Conservation (phyloP, 2,888 invertebrate genomes). For the Molanna angustata region DNA sequence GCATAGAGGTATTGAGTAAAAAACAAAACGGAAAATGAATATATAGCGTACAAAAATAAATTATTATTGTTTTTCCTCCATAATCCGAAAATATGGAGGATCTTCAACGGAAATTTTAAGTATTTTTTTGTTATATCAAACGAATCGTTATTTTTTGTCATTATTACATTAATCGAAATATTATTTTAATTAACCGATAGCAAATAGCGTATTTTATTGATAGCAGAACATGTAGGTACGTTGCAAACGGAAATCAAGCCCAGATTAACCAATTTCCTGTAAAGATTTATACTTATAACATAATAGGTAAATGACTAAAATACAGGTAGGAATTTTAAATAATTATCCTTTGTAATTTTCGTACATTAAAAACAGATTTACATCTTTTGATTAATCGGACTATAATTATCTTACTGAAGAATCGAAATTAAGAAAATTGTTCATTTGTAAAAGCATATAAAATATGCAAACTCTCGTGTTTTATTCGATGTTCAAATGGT, state of each 20-base stretch:
- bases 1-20: slow-evolving; percentile 30
- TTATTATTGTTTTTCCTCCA: slow-evolving; percentile 22
- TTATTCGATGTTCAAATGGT: too few species aligned
- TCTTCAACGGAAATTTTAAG: slow-evolving; percentile 22
- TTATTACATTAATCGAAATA: not conserved
- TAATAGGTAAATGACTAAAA: too few species aligned
- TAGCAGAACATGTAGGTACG: not conserved
- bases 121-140: slow-evolving; percentile 18
- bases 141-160: slow-evolving; percentile 13
- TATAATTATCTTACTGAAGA: too few species aligned
- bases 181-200: not conserved
- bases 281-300: too few species aligned
- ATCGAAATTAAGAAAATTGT: too few species aligned
- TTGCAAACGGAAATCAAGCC: not conserved
- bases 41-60: slow-evolving; percentile 9
- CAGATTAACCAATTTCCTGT: too few species aligned
- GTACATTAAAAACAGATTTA: too few species aligned
- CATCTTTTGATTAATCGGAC: too few species aligned
- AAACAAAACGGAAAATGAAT: slow-evolving; percentile 15
- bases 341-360: too few species aligned
- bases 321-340: too few species aligned
- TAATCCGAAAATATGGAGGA: slow-evolving; percentile 26
- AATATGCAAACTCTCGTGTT: too few species aligned
- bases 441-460: too few species aligned
- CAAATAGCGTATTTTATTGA: not conserved